phyloP scores from a whole-genome alignment of 2,113 vertebrate genomes.

The Aleadryas rufinucha region DNA sequence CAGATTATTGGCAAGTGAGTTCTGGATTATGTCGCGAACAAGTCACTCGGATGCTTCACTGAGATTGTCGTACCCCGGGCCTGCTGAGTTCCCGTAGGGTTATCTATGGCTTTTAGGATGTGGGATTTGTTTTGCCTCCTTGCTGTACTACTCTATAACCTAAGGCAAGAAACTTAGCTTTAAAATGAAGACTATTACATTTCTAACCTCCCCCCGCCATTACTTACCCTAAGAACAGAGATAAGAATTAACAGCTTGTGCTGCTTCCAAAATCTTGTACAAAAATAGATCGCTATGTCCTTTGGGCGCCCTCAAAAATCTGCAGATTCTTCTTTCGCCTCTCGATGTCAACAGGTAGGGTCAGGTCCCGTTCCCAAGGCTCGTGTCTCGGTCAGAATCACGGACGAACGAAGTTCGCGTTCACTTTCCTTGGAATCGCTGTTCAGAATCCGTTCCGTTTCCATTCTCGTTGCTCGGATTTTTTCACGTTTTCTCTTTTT shows the following conservation, averaged over 20 bases:
- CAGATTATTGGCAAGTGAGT: too few relatives aligned
- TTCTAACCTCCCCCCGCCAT: not conserved
- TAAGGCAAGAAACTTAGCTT: constrained; percentile 15
- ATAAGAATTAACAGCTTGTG: not conserved
- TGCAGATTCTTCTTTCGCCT: not conserved
- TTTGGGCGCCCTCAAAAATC: constrained; percentile 2
- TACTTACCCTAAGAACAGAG: not conserved
- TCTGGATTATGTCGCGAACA: too few relatives aligned
- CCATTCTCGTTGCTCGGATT: too few relatives aligned
- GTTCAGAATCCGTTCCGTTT: too few relatives aligned
- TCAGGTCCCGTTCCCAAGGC: not conserved
- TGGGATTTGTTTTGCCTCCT: not conserved
- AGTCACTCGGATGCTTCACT: not conserved
- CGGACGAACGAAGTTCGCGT: too few relatives aligned
- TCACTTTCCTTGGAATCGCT: too few relatives aligned
- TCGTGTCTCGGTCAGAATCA: not conserved
- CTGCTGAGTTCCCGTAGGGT: too few relatives aligned
- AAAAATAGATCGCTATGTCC: constrained; percentile 46
- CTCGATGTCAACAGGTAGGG: not conserved
- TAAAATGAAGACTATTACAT: not conserved
- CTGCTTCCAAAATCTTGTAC: constrained; percentile 17
- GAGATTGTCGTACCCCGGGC: too few relatives aligned
- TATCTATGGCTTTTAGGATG: not conserved
- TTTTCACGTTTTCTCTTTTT: too few relatives aligned
- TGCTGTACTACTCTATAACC: not conserved